These are phyloP conservation scores for Nematolebias whitei DNA, from an alignment of 2,113 vertebrate species.

Conservation along the genomic window DNA sequence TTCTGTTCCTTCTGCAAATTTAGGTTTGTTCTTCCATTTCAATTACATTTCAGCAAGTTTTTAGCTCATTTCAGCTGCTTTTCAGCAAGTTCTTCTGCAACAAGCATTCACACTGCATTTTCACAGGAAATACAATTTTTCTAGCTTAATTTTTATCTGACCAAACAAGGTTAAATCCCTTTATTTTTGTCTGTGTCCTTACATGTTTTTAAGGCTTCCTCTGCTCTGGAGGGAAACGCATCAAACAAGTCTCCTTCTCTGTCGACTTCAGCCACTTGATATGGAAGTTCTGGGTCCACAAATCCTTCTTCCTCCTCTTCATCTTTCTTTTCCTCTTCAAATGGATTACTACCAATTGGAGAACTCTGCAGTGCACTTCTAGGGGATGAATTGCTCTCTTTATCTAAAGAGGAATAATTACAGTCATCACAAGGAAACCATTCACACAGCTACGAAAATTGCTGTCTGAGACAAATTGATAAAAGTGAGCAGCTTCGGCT, in stretches of 20 bases:
- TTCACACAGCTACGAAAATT: background rate
- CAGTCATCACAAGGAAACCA: conserved; percentile 4
- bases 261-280: conserved; percentile 55
- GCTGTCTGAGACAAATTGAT: too few relatives aligned
- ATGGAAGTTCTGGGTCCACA: conserved; percentile 69
- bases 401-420: conserved; percentile 60
- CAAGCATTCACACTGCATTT: too few relatives aligned
- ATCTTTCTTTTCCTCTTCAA: conserved; percentile 67
- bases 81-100: too few relatives aligned
- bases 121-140: too few relatives aligned
- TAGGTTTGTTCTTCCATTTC: too few relatives aligned
- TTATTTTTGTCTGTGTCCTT: conserved; percentile 21
- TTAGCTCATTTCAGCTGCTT: too few relatives aligned
- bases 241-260: conserved; percentile 57
- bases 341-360: conserved; percentile 50
- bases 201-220: conserved; percentile 81
- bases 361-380: conserved; percentile 40
- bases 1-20: too few relatives aligned
- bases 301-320: conserved; percentile 65
- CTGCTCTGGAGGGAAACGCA: conserved; percentile 73
- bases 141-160: too few relatives aligned
- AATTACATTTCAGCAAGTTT: too few relatives aligned
- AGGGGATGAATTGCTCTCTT: conserved; percentile 63
- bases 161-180: background rate
- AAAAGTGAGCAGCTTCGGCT: conserved; percentile 1